phyloP scores from a whole-genome alignment of 2,797 vertebrate genomes.

The Peromyscus eremicus region DNA sequence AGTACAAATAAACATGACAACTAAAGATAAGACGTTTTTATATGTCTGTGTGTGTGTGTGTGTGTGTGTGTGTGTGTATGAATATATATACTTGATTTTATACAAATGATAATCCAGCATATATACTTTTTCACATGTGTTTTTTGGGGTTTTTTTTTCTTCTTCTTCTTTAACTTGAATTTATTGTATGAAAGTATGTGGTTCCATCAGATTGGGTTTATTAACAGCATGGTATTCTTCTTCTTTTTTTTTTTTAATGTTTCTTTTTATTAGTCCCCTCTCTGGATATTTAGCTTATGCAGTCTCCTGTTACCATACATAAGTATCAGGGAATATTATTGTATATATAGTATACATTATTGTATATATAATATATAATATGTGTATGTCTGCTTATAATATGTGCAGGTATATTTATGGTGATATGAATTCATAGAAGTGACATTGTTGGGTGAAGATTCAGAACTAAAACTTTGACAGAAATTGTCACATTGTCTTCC shows the following conservation, averaged over 20 bases:
- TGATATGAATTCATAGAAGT: conserved; percentile 56
- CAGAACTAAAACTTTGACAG: conserved; percentile 60
- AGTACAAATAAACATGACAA: conserved; percentile 48
- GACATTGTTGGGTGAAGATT: conserved; percentile 28
- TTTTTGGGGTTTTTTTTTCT: no score
- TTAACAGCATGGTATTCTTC: not conserved
- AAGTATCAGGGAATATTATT: conserved; percentile 13
- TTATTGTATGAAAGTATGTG: not conserved
- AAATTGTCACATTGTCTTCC: conserved; percentile 36
- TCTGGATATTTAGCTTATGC: not conserved
- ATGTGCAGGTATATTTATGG: not conserved
- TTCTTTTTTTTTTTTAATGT: not conserved
- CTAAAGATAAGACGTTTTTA: conserved; percentile 36
- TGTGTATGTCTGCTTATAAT: not conserved
- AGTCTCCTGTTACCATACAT: conserved; percentile 14
- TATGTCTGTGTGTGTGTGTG: not conserved
- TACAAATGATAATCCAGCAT: not conserved
- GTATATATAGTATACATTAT: not conserved
- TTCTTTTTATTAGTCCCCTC: not conserved
- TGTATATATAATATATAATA: not conserved
- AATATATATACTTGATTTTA: not conserved
- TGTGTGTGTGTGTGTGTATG: not conserved
- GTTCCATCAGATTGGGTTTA: not conserved
- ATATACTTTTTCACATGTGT: not conserved
- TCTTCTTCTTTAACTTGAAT: not conserved